These are phyloP conservation scores for Dolichopus griseipennis DNA, from an alignment of 2,888 invertebrate genomes.

Conservation along the genomic window DNA sequence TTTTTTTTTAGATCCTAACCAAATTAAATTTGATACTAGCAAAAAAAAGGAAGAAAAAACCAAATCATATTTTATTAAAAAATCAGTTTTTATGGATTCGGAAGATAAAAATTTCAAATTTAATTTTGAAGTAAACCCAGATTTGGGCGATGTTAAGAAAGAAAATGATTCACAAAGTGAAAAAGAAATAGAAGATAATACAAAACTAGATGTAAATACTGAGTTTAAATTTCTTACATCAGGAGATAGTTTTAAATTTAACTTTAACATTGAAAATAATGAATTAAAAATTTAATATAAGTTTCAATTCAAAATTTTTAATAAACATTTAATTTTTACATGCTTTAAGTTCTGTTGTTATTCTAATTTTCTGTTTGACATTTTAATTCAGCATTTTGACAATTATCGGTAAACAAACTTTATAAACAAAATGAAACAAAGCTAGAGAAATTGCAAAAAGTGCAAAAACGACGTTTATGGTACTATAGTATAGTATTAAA, in stretches of 20 bases:
- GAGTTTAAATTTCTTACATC: conserved; percentile 33
- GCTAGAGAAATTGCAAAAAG: too few species aligned
- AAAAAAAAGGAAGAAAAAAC: conserved; percentile 38
- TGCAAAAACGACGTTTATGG: too few species aligned
- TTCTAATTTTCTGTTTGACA: too few species aligned
- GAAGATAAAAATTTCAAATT: conserved; percentile 50
- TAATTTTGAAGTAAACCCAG: conserved; percentile 45
- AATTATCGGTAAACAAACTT: too few species aligned
- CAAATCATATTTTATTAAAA: conserved; percentile 61
- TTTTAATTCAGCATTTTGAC: too few species aligned
- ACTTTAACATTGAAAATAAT: conserved; percentile 45
- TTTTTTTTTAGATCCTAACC: conserved; percentile 45
- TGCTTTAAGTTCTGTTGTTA: too few species aligned
- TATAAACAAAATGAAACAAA: too few species aligned
- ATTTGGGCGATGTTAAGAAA: conserved; percentile 15
- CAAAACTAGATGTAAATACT: conserved; percentile 8
- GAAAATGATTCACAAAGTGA: neutral
- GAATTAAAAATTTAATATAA: too few species aligned
- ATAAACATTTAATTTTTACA: too few species aligned
- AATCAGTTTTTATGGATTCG: conserved; percentile 48
- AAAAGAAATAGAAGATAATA: neutral
- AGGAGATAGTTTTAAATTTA: conserved; percentile 55
- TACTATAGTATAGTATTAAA: too few species aligned
- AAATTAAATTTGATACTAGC: conserved; percentile 50
- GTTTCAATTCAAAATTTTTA: too few species aligned